A percentile compares a stretch with the other conserved stretches of the same genome.
Conservation (phyloP, 2,797 vertebrate genomes). For the Enteromius argenteus region DNA sequence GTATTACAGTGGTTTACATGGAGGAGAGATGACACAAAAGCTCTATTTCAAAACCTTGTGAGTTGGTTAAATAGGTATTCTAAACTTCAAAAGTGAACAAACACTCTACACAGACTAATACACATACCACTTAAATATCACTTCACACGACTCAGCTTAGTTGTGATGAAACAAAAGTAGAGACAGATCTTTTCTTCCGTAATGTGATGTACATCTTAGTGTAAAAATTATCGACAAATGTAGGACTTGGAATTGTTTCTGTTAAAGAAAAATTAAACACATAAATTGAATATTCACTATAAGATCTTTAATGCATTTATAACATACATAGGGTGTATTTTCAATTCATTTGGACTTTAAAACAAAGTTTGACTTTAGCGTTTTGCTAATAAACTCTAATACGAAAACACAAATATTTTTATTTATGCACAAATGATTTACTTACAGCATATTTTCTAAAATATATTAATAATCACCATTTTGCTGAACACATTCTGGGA, state of each 20-base stretch:
- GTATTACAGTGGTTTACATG: slow-evolving; percentile 58
- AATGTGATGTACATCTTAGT: neutral
- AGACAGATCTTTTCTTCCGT: neutral
- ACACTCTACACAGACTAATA: neutral
- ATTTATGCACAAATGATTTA: neutral
- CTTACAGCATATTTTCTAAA: neutral
- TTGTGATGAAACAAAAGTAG: neutral
- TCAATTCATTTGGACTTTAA: neutral
- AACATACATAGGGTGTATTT: neutral
- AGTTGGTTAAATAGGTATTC: neutral
- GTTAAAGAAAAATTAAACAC: neutral
- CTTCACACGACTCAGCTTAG: neutral
- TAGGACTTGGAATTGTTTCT: neutral
- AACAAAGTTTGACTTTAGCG: neutral
- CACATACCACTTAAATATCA: neutral
- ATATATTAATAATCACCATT: neutral
- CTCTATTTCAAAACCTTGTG: neutral
- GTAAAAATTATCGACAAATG: neutral
- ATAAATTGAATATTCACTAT: neutral
- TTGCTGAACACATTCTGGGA: neutral
- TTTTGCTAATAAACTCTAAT: neutral
- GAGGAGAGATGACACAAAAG: slow-evolving; percentile 56
- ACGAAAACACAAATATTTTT: neutral
- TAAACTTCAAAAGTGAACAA: neutral
- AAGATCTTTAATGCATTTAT: neutral